Evolutionary conservation across 2,888 invertebrate genomes (phyloP), one percentile per base, ranked within the genome.

Genomic region (Philaethria dido): DNA sequence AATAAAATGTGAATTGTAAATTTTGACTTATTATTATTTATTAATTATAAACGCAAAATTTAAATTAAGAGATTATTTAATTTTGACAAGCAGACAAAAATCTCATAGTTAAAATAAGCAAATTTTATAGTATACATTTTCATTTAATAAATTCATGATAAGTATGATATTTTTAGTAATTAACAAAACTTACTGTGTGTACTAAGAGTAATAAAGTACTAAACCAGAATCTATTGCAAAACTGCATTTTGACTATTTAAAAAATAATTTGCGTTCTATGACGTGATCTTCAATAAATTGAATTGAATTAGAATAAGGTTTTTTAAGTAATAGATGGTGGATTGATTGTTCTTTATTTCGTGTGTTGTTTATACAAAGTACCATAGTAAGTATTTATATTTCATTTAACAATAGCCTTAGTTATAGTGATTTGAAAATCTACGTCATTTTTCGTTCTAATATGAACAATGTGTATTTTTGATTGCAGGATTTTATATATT

Each of bases 261-360:
- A 60, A 69, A 69, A 44, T 52, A 61, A 57, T 64, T 64, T 65
- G 48, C 54, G 59, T 71, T 71, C 71, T 66, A 71, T 74, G 73
- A 74, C 74, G 74, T 72, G 74, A 75, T 74, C 63, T 62, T 73
- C 69, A 48, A 45, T 71, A 68, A 62, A 69, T 64, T 68, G 66
- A 70, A 68, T 70, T 69, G 69, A 68, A 69, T 65, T 70, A 69
- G 55, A 61, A 66, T 67, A 66, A 39, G 69, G 72, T 69, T 73
- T 73, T 77, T 69, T 74, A 66, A 68, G 42, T 72, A 77, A 77
- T 83, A 76, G 74, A 84, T 83, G 82, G 78, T 83, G 77, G 77
- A 78, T 80, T 82, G 79, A 77, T 77, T 78, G 71, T 57, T 52
- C 11, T 52, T 62, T 66, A 72, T 72, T 69, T 68, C 71, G 69